phyloP scores from a whole-genome alignment of 2,113 vertebrate genomes.

The Hoplias malabaricus region DNA sequence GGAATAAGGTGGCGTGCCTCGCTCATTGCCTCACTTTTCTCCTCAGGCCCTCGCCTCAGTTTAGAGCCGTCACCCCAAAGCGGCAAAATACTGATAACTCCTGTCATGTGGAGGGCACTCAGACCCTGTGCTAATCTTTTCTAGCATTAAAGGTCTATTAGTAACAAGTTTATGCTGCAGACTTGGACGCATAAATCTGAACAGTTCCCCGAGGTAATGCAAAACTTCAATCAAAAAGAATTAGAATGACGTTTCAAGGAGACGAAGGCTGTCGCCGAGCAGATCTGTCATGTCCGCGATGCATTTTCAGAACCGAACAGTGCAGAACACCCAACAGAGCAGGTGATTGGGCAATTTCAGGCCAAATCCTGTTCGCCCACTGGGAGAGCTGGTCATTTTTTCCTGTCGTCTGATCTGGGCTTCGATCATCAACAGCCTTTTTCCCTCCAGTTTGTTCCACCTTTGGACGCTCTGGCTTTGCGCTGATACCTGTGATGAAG shows the following conservation, averaged over 20 bases:
- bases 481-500: slow-evolving; percentile 26
- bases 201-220: slow-evolving; percentile 33
- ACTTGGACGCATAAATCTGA: slow-evolving; percentile 25
- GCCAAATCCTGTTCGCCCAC: slow-evolving; percentile 49
- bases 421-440: slow-evolving; percentile 59
- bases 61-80: slow-evolving; percentile 53
- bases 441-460: slow-evolving; percentile 46
- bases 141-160: slow-evolving; percentile 62
- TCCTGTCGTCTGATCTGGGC: slow-evolving; percentile 35
- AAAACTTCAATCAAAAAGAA: slow-evolving; percentile 57
- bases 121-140: slow-evolving; percentile 59
- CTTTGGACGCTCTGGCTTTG: slow-evolving; percentile 46
- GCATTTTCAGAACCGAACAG: slow-evolving; percentile 45
- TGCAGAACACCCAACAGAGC: slow-evolving; percentile 49
- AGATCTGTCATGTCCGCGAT: slow-evolving; percentile 49
- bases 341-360: slow-evolving; percentile 65
- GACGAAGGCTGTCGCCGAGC: slow-evolving; percentile 51
- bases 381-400: slow-evolving; percentile 56
- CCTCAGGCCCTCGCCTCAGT: slow-evolving; percentile 47
- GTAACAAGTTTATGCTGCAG: slow-evolving; percentile 39
- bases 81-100: slow-evolving; percentile 46
- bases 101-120: slow-evolving; percentile 37
- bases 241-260: slow-evolving; percentile 51
- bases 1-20: slow-evolving; percentile 55
- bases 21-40: slow-evolving; percentile 51